Evolutionary conservation across 2,888 invertebrate genomes (phyloP).

Genomic region (Tuta absoluta): DNA sequence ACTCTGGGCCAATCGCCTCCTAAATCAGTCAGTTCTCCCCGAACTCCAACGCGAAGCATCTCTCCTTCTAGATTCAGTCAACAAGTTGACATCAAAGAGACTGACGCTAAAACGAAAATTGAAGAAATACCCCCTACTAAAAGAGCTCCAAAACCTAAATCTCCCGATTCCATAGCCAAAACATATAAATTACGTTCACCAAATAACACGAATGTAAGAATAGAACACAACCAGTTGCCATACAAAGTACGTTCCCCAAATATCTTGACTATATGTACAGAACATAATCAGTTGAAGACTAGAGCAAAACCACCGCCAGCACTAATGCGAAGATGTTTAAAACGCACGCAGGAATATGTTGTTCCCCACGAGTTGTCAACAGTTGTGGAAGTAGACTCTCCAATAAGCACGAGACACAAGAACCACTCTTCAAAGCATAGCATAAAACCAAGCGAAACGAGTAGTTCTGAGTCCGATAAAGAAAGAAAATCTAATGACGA

Average conservation of each 20-base stretch:
- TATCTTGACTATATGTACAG: slow-evolving; percentile 7
- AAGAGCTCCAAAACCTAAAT: slow-evolving; percentile 6
- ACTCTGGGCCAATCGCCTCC: background rate
- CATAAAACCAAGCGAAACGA: slow-evolving; percentile 14
- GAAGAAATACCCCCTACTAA: background rate
- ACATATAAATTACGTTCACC: background rate
- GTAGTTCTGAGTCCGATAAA: background rate
- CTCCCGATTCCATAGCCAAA: background rate
- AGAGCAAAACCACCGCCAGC: slow-evolving; percentile 72
- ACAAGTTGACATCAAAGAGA: background rate
- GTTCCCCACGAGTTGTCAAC: slow-evolving; percentile 84
- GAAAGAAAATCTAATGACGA: slow-evolving; percentile 32
- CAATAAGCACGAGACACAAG: slow-evolving; percentile 77
- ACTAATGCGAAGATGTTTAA: slow-evolving; percentile 62
- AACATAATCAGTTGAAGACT: slow-evolving; percentile 40
- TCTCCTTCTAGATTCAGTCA: background rate
- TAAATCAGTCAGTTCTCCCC: background rate
- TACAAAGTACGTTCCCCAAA: background rate
- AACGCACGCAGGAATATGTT: slow-evolving; percentile 56
- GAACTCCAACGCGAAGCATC: background rate
- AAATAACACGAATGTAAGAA: background rate
- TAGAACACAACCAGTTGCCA: background rate
- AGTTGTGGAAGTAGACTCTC: slow-evolving; percentile 85
- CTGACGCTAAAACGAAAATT: background rate
- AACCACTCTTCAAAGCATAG: slow-evolving; percentile 52